Percentiles rank a stretch among this genome's conserved stretches.
Conservation (phyloP, 2,888 invertebrate genomes). For the Ferdinandea cuprea region DNA sequence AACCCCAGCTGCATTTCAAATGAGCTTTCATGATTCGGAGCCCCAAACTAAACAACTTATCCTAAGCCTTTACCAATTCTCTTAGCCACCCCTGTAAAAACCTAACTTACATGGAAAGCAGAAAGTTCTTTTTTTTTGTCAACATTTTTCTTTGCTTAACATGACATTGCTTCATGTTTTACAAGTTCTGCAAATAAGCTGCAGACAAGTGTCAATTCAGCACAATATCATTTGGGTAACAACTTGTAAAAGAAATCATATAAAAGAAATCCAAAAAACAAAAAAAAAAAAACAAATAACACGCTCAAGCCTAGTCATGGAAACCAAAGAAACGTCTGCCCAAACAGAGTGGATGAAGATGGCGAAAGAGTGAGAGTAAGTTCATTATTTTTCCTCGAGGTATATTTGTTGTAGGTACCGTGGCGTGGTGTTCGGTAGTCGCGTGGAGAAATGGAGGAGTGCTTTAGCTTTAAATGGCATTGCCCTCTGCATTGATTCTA, state of each 20-base stretch:
- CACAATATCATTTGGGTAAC: conserved; percentile 12
- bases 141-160: no score
- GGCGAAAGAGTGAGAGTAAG: conserved; percentile 19
- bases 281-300: no score
- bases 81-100: no score
- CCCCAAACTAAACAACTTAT: no score
- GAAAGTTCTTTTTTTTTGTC: no score
- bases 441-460: conserved; percentile 10
- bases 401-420: not conserved
- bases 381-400: not conserved
- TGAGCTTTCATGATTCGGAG: no score
- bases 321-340: conserved; percentile 18
- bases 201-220: not conserved
- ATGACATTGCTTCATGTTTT: no score
- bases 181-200: no score
- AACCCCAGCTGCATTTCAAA: no score
- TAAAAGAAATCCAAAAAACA: no score
- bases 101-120: no score
- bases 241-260: conserved; percentile 8
- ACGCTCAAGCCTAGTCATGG: conserved; percentile 16
- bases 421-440: not conserved
- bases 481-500: conserved; percentile 44
- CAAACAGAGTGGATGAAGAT: conserved; percentile 5
- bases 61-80: no score
- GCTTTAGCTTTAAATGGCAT: conserved; percentile 31